Evolutionary conservation across 2,797 vertebrate genomes (phyloP).

Genomic region (Malurus splendens): DNA sequence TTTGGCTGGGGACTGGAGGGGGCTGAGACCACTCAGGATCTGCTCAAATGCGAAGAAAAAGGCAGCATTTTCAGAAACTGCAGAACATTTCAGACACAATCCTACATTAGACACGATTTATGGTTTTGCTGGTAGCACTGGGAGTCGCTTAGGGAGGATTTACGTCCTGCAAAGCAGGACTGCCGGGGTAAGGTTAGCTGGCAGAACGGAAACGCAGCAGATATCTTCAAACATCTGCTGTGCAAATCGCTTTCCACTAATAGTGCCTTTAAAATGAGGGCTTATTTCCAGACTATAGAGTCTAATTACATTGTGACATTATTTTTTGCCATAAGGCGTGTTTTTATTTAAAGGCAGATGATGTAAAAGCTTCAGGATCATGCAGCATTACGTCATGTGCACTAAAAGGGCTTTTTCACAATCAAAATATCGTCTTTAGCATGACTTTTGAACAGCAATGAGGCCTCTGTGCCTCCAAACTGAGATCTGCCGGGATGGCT

Average conservation of each 20-base stretch:
- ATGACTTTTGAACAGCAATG: not conserved
- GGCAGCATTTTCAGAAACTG: slow-evolving; percentile 39
- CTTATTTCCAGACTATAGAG: not conserved
- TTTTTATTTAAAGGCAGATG: slow-evolving; percentile 53
- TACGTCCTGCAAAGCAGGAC: not conserved
- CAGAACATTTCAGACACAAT: not conserved
- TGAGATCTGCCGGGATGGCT: not conserved
- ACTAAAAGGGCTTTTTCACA: not conserved
- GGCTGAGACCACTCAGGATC: not conserved
- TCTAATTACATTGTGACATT: slow-evolving; percentile 55
- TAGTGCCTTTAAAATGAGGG: slow-evolving; percentile 53
- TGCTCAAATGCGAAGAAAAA: slow-evolving; percentile 23
- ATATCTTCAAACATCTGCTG: slow-evolving; percentile 59
- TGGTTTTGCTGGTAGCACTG: slow-evolving; percentile 5
- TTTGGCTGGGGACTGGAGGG: not conserved
- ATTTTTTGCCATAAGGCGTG: slow-evolving; percentile 38
- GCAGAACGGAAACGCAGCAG: slow-evolving; percentile 47
- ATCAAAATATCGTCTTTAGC: not conserved
- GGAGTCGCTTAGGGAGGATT: slow-evolving; percentile 35
- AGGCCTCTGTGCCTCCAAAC: not conserved
- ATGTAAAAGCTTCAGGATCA: slow-evolving; percentile 11
- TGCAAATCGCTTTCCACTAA: slow-evolving; percentile 50
- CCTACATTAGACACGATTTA: slow-evolving; percentile 57
- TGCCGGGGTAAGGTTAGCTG: slow-evolving; percentile 27
- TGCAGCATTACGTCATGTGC: not conserved